These are phyloP conservation scores for Virgularia gustaviana DNA, from an alignment of 92 coral and sea anemone genomes.

Conservation along the genomic window DNA sequence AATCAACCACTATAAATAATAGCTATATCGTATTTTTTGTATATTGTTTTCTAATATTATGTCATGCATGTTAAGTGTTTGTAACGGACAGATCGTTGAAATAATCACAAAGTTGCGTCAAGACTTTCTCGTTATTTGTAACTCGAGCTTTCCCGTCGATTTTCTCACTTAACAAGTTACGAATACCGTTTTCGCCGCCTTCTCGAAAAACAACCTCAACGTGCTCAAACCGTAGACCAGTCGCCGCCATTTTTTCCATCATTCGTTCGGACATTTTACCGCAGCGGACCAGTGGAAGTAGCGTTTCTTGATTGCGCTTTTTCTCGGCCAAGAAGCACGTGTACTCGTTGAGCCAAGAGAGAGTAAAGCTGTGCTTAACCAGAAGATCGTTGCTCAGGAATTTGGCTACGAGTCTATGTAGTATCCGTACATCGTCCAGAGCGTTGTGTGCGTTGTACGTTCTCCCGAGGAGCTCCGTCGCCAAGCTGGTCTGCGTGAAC, in stretches of 20 bases:
- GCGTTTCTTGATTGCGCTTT: constrained; percentile 30
- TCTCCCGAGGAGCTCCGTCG: constrained; percentile 46
- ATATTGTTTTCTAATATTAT: no score
- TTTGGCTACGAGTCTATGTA: constrained; percentile 45
- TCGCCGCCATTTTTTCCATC: constrained; percentile 51
- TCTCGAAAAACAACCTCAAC: constrained; percentile 42
- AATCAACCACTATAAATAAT: no score
- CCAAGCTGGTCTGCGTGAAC: constrained; percentile 47
- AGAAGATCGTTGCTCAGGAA: constrained; percentile 38
- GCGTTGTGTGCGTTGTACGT: constrained; percentile 62
- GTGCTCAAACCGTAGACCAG: constrained; percentile 50
- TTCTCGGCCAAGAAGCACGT: constrained; percentile 22
- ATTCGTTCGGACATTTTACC: constrained; percentile 46
- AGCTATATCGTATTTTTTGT: no score
- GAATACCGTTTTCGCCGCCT: constrained; percentile 44
- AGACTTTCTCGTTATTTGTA: constrained; percentile 47
- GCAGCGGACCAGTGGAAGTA: constrained; percentile 41
- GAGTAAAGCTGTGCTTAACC: constrained; percentile 55
- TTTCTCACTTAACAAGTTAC: constrained; percentile 38
- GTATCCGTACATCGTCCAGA: constrained; percentile 48
- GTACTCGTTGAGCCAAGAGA: constrained; percentile 46
- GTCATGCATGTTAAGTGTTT: no score
- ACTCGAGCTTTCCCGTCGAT: constrained; percentile 52
- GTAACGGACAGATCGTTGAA: no score
- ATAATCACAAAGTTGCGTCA: constrained; percentile 44